Conservation (phyloP, 2,888 invertebrate genomes). For the Gasteruption jaculator region DNA sequence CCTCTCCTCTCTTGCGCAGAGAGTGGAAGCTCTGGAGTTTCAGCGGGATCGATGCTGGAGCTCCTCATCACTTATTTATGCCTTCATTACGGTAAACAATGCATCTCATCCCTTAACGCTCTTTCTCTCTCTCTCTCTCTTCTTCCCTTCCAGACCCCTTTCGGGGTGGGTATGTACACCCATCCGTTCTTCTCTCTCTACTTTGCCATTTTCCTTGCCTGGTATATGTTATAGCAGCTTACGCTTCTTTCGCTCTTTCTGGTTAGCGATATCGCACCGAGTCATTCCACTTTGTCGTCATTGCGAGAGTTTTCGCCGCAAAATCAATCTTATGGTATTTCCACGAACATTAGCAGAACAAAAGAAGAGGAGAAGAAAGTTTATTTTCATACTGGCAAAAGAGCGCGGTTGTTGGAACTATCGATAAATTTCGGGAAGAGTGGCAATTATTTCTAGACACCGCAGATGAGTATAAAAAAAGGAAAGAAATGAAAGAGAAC, state of each 20-base stretch:
- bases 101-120: slow-evolving; percentile 35
- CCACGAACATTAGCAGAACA: no score
- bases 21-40: no score
- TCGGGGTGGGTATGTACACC: slow-evolving; percentile 7
- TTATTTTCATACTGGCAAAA: no score
- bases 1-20: slow-evolving; percentile 8
- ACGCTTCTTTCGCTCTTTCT: slow-evolving; percentile 20
- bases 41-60: slow-evolving; percentile 35
- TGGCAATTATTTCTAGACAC: no score
- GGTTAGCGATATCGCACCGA: slow-evolving; percentile 17
- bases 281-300: slow-evolving; percentile 5
- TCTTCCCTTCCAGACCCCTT: slow-evolving; percentile 15
- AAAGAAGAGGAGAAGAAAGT: no score
- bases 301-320: no score
- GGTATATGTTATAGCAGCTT: slow-evolving; percentile 9
- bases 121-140: slow-evolving; percentile 15
- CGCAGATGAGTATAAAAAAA: no score
- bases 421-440: no score
- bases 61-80: slow-evolving; percentile 46
- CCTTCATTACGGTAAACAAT: slow-evolving; percentile 49
- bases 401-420: no score
- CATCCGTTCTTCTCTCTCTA: slow-evolving; percentile 1
- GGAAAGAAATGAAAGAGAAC: no score
- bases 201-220: slow-evolving; percentile 10
- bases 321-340: no score